phyloP scores from a whole-genome alignment of 2,797 vertebrate species.

The Varecia variegata region DNA sequence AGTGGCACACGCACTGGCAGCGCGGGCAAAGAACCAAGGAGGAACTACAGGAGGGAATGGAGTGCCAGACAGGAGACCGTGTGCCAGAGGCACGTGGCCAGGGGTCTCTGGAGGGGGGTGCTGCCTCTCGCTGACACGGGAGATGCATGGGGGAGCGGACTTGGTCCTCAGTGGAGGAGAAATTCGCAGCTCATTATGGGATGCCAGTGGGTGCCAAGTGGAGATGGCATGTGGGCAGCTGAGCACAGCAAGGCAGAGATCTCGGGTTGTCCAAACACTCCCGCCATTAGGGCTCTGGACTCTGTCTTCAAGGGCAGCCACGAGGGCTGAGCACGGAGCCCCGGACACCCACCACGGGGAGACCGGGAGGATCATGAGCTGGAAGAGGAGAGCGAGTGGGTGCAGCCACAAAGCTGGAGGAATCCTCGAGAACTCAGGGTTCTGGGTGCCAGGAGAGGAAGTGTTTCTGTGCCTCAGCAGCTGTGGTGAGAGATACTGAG shows the following conservation, averaged over 20 bases:
- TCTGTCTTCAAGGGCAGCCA: neutral
- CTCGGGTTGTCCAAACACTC: neutral
- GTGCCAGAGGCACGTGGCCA: accelerated
- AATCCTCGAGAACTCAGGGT: neutral
- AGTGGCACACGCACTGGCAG: neutral
- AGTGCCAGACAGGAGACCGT: neutral
- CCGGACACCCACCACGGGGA: neutral
- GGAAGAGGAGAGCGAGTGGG: neutral
- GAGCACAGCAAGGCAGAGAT: neutral
- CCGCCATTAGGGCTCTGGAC: neutral
- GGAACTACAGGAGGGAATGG: too few species aligned
- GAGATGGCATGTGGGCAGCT: neutral
- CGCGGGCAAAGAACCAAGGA: neutral
- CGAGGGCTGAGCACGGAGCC: neutral
- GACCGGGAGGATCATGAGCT: neutral
- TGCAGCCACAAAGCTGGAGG: accelerated
- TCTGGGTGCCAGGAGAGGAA: neutral
- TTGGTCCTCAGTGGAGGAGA: neutral
- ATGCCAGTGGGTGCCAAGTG: neutral
- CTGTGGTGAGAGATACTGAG: neutral
- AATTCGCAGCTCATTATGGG: neutral
- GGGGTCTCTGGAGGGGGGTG: neutral
- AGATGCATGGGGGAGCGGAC: neutral
- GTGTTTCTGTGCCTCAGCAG: neutral
- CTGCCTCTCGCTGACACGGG: neutral